Conservation (phyloP, 2,797 vertebrate species). For the Hypotaenidia okinawae region DNA sequence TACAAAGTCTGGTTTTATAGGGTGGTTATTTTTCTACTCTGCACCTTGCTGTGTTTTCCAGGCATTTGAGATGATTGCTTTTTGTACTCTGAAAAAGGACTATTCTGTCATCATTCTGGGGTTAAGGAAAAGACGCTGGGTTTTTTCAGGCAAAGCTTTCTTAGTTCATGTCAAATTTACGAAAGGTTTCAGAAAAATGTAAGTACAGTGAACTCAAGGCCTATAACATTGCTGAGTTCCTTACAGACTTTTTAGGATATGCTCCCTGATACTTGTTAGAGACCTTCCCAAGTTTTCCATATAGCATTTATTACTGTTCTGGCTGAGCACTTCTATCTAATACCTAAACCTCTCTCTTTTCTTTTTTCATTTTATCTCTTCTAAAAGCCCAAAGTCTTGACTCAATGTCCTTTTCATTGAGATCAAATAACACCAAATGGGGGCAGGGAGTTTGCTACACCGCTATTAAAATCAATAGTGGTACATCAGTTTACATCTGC, state of each 20-base stretch:
- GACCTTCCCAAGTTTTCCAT: neutral
- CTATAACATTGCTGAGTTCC: neutral
- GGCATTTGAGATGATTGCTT: neutral
- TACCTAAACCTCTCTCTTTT: neutral
- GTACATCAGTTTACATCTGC: neutral
- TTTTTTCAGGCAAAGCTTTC: neutral
- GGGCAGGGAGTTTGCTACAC: neutral
- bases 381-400: neutral
- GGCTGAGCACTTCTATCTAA: neutral
- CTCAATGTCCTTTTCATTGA: neutral
- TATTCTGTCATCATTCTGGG: neutral
- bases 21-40: neutral
- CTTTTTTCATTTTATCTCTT: neutral
- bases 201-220: neutral
- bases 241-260: neutral
- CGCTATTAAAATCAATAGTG: neutral
- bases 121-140: neutral
- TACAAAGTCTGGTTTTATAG: neutral
- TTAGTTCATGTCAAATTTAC: neutral
- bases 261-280: neutral
- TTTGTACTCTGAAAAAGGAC: neutral
- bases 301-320: neutral
- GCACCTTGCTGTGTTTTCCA: neutral
- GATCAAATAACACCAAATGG: neutral
- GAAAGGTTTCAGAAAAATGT: neutral